A percentile compares a stretch with the other conserved stretches of the same genome.
Evolutionary conservation across 2,888 invertebrate genomes (phyloP).

Genomic region (Drosophila koepferae): DNA sequence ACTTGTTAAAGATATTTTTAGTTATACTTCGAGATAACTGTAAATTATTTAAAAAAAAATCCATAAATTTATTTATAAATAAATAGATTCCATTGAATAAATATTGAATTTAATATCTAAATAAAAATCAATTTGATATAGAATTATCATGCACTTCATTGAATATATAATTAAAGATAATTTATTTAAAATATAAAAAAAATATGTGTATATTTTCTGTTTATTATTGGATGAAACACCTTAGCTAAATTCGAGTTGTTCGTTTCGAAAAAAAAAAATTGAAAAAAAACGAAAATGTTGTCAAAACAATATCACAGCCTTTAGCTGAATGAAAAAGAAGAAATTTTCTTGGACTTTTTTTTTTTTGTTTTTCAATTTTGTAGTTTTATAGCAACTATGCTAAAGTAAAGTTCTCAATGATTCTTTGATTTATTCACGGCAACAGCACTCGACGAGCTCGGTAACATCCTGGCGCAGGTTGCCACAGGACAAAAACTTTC

Average conservation of each 20-base stretch:
- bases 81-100: too few species aligned
- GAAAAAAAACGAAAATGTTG: background rate
- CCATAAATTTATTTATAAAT: too few species aligned
- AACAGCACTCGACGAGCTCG: constrained; percentile 36
- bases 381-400: constrained; percentile 47
- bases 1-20: too few species aligned
- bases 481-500: constrained; percentile 5
- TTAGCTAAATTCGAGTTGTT: background rate
- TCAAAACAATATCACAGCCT: constrained; percentile 34
- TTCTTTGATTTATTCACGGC: constrained; percentile 41
- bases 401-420: constrained; percentile 40
- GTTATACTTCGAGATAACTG: too few species aligned
- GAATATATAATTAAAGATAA: background rate
- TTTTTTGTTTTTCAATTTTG: constrained; percentile 18
- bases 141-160: background rate
- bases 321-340: background rate
- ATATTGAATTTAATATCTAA: too few species aligned
- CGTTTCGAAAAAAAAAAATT: too few species aligned
- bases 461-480: constrained; percentile 52
- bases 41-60: too few species aligned
- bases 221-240: background rate
- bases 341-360: background rate
- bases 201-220: background rate
- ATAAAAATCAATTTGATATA: too few species aligned
- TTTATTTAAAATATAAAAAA: too few species aligned